These are phyloP conservation scores for Psittacara wagleri DNA, from an alignment of 2,113 vertebrate species.

Conservation along the genomic window DNA sequence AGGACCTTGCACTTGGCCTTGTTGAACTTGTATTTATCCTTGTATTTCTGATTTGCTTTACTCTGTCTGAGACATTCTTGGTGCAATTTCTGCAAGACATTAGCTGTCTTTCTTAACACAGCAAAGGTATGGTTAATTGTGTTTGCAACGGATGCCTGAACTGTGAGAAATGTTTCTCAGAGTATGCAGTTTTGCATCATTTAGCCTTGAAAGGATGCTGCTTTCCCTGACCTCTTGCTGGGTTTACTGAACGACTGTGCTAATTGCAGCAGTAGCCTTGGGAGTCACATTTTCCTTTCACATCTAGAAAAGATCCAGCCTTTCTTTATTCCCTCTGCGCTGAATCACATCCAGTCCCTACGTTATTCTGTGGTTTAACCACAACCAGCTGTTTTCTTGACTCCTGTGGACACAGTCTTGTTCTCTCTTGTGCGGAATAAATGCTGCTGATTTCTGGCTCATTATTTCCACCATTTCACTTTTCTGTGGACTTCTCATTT, in stretches of 20 bases:
- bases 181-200: background rate
- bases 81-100: background rate
- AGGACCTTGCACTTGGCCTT: background rate
- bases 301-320: constrained; percentile 1
- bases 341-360: background rate
- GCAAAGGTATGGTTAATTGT: background rate
- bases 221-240: constrained; percentile 29
- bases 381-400: background rate
- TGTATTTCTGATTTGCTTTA: background rate
- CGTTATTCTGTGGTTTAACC: background rate
- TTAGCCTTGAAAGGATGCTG: constrained; percentile 40
- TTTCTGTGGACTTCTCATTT: background rate
- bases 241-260: background rate
- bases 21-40: background rate
- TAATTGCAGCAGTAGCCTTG: constrained; percentile 23
- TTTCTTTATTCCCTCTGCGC: background rate
- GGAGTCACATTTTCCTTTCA: constrained; percentile 27
- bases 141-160: constrained; percentile 15
- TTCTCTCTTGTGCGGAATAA: background rate
- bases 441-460: background rate
- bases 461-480: background rate
- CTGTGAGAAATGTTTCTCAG: constrained; percentile 40
- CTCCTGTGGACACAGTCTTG: background rate
- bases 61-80: background rate
- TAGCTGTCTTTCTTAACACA: background rate